These are phyloP conservation scores for Conger conger DNA, from an alignment of 2,113 vertebrate species.

Conservation along the genomic window DNA sequence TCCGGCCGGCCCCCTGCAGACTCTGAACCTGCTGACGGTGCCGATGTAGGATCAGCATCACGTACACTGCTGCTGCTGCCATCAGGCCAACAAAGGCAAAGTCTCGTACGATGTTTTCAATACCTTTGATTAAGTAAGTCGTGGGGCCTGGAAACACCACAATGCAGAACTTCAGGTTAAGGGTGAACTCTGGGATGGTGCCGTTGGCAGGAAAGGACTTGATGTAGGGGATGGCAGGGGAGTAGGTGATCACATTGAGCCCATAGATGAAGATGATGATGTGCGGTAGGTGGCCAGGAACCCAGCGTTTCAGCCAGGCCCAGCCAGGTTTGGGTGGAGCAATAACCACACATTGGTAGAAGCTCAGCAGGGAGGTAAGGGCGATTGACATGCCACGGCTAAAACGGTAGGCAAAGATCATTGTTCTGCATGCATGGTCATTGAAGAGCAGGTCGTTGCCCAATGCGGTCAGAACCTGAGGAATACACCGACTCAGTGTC, in stretches of 20 bases:
- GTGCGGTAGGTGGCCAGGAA: constrained; percentile 32
- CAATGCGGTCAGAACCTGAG: constrained; percentile 35
- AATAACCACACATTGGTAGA: constrained; percentile 47
- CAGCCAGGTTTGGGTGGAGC: constrained; percentile 31
- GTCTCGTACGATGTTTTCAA: constrained; percentile 35
- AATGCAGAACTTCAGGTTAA: constrained; percentile 49
- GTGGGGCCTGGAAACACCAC: constrained; percentile 39
- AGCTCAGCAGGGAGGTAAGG: constrained; percentile 45
- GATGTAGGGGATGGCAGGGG: constrained; percentile 28
- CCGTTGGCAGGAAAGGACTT: constrained; percentile 23
- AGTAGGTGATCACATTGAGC: constrained; percentile 35
- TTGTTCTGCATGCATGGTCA: constrained; percentile 35
- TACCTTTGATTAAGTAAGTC: constrained; percentile 44
- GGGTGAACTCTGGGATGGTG: constrained; percentile 25
- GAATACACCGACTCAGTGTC: constrained; percentile 42
- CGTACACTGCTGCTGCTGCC: constrained; percentile 30
- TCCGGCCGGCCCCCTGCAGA: constrained; percentile 16
- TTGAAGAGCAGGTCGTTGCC: constrained; percentile 29
- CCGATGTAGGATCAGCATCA: constrained; percentile 30
- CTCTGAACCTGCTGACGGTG: constrained; percentile 28
- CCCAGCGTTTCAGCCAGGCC: constrained; percentile 30
- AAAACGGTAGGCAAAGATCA: constrained; percentile 44
- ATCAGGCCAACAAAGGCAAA: constrained; percentile 46
- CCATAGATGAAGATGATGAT: constrained; percentile 39
- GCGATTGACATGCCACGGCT: constrained; percentile 48